Percentiles rank a stretch among this genome's conserved stretches.
Conservation (phyloP, 2,888 invertebrate genomes). For the Dynastes tityus region DNA sequence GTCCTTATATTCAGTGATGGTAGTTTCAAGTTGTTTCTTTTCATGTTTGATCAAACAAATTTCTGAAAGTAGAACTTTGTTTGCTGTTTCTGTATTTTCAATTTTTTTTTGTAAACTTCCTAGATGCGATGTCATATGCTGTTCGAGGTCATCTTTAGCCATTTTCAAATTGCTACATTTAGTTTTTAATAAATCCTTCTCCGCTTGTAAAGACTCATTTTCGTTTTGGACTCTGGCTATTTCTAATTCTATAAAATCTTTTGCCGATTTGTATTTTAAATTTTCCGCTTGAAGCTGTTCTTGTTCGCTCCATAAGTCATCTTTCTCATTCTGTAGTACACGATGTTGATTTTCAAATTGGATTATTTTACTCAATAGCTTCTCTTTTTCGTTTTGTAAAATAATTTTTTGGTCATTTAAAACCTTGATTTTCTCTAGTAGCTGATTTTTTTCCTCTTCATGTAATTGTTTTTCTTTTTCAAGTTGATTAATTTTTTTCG, state of each 20-base stretch:
- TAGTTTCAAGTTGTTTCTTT: slow-evolving; percentile 13
- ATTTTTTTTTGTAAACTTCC: slow-evolving; percentile 9
- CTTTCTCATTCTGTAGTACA: slow-evolving; percentile 12
- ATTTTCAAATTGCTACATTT: slow-evolving; percentile 21
- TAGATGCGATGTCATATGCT: not conserved
- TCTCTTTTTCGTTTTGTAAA: slow-evolving; percentile 33
- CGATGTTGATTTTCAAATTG: slow-evolving; percentile 25
- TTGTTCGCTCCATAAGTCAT: slow-evolving; percentile 22
- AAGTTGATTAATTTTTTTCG: slow-evolving; percentile 27
- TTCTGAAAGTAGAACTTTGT: not conserved
- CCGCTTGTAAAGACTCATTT: slow-evolving; percentile 15
- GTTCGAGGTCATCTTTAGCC: slow-evolving; percentile 32
- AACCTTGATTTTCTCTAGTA: slow-evolving; percentile 10
- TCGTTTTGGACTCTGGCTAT: slow-evolving; percentile 14
- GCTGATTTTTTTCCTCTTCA: slow-evolving; percentile 17
- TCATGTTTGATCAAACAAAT: slow-evolving; percentile 4
- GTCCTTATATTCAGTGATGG: not conserved
- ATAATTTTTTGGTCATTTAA: slow-evolving; percentile 14
- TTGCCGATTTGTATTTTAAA: slow-evolving; percentile 6
- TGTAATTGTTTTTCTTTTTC: slow-evolving; percentile 27
- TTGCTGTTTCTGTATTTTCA: not conserved
- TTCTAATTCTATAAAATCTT: slow-evolving; percentile 18
- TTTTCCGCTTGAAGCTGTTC: slow-evolving; percentile 29
- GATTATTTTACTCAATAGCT: slow-evolving; percentile 28
- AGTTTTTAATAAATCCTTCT: slow-evolving; percentile 23